Evolutionary conservation across 2,888 invertebrate species (phyloP), one percentile per base, ranked within the genome.

Genomic region (Agelastica alni): DNA sequence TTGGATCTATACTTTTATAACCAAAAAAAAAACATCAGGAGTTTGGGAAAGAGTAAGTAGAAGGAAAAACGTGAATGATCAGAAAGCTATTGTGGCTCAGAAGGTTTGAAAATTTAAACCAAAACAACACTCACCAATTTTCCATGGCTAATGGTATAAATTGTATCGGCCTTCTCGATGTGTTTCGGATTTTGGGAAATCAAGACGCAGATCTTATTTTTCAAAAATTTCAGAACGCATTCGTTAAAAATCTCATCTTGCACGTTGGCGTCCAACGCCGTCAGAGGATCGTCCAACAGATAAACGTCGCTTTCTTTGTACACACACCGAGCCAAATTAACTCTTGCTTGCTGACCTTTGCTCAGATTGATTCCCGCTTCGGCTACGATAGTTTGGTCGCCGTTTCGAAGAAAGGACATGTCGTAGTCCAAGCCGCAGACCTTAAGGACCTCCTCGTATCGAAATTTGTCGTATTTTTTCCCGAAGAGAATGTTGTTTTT

Each of bases 401-500:
- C 88, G 58, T 85, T 80, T 0, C 87, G 85, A 62, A 92, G 82
- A 59, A 85, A 82, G 54, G 83, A 80, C 62, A 92, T 83, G 73
- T 93, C 92, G 63, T 79, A 79, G 46, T 77, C 70, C 53, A 89
- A 69, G 3, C 84, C 84, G 67, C 87, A 87, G 0, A 80, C 84
- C 51, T 77, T 80, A 34, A 88, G 78, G 2, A 87, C 84, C 59
- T 80, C 79, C 56, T 79, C 77, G 69, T 83, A 83, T 1, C 83
- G 70, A 0, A 80, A 76, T 1, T 78, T 73, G 43, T 84, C 80
- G 71, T 81, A 78, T 1, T 80, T 77, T 64, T 80, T 79, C 0
- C 90, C 90, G 74, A 91, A 90, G 0, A 88, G 69, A 48, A 92
- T 88, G 69, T 92, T 92, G 63, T 91, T 88, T 31, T 86, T 80